Conservation (phyloP, 37 sponge, comb jelly and placozoan species). For the Corticium candelabrum region DNA sequence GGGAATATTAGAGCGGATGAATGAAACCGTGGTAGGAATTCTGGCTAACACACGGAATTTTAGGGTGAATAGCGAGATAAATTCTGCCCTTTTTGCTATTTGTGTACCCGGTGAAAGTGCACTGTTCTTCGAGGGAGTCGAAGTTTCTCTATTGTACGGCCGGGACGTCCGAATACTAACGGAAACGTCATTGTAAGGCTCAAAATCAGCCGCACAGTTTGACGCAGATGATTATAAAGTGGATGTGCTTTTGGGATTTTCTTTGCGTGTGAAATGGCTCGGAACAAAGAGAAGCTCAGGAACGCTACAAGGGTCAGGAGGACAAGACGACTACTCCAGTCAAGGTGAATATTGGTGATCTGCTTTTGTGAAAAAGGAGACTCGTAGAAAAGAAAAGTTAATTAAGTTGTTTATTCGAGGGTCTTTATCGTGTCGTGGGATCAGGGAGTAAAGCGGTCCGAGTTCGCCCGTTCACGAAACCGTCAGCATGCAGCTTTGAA, state of each 20-base stretch:
- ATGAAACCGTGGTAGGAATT: constrained; percentile 36
- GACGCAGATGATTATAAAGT: too few species aligned
- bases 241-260: too few species aligned
- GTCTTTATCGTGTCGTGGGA: background rate
- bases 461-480: too few species aligned
- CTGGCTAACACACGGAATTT: constrained; percentile 14
- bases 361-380: background rate
- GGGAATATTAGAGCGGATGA: too few species aligned
- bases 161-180: background rate
- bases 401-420: background rate
- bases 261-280: too few species aligned
- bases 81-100: constrained; percentile 32
- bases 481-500: background rate
- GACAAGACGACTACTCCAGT: background rate
- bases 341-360: background rate
- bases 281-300: background rate
- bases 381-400: background rate
- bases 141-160: constrained; percentile 8
- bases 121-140: constrained; percentile 33
- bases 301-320: background rate
- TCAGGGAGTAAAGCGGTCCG: background rate
- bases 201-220: background rate
- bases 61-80: constrained; percentile 19
- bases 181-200: background rate
- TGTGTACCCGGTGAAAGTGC: constrained; percentile 14